Evolutionary conservation across 1,140 invertebrate species (phyloP), one percentile per base, ranked within the genome.

Genomic region (Triops longicaudatus): DNA sequence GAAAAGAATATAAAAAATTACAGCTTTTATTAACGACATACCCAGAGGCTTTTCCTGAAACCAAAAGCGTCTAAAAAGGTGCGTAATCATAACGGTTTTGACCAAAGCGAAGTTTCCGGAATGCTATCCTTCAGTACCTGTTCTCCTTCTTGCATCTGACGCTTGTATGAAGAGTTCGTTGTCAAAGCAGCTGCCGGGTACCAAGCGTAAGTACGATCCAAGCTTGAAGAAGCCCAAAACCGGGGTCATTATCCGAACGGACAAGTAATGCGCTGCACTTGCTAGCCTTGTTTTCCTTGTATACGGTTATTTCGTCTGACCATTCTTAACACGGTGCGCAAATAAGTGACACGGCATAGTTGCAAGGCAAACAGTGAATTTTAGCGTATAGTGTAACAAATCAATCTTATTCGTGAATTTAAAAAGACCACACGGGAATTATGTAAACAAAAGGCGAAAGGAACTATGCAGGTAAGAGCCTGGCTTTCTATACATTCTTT

Each of bases 241-340:
- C 50, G 17, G 50, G 50, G 50, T 63, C 50, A 63, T 63, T 63
- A 63, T 63, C 50, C 50, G 50, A 63, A 63, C 50, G 50, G 50
- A 63, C 50, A 63, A 63, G 50, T 63, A 22, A 22, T 63, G 50
- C 10, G 50, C 50, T 63, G 22, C 50, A 63, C n/a, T 63, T 63
- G 50, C 50, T 37, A 4, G 50, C 50, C 50, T 37, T 37, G 31
- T 37, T 37, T 37, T 37, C 31, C 31, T 37, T 37, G 2, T 37
- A 37, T 37, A 37, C 31, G 31, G 2, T 4, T 2, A 4, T 37
- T 37, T 37, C 7, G 31, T 4, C 2, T 37, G 2, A 37, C 31
- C 7, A 37, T 37, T 63, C 22, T 63, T 14, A n/a, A 3, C 50
- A 63, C 10, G 22, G n/a, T 63, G 17, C 3, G 50, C 14, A 17